Conservation (phyloP, 2,888 invertebrate genomes). For the Chelonus formosanus region DNA sequence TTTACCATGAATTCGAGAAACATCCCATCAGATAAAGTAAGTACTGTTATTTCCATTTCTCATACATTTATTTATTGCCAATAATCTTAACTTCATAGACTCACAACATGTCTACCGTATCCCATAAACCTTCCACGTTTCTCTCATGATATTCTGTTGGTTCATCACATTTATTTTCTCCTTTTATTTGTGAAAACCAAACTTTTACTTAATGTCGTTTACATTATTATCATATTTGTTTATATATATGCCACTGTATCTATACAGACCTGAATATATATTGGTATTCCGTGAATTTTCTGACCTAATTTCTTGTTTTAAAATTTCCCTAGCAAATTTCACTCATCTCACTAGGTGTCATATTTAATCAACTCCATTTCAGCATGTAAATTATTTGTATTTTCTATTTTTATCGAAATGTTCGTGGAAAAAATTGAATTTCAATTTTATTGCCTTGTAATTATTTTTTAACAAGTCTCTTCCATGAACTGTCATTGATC, state of each 20-base stretch:
- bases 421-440: too few species aligned
- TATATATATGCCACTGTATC: not conserved
- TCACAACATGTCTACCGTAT: slow-evolving; percentile 1
- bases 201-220: too few species aligned
- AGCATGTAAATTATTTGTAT: not conserved
- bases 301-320: slow-evolving; percentile 27
- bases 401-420: too few species aligned
- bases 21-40: slow-evolving; percentile 86
- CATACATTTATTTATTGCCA: not conserved
- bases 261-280: not conserved
- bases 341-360: slow-evolving; percentile 24
- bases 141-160: not conserved
- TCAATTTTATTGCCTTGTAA: too few species aligned
- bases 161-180: too few species aligned
- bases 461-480: too few species aligned
- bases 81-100: not conserved
- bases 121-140: not conserved
- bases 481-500: too few species aligned
- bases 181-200: too few species aligned
- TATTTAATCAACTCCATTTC: slow-evolving; percentile 28
- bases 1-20: slow-evolving; percentile 79
- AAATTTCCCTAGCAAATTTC: slow-evolving; percentile 17
- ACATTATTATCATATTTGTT: too few species aligned
- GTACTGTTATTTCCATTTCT: slow-evolving; percentile 40
- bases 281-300: slow-evolving; percentile 16